Percentiles rank a stretch among this genome's conserved stretches.
Conservation (phyloP, 2,113 vertebrate genomes). For the Turnix velox region DNA sequence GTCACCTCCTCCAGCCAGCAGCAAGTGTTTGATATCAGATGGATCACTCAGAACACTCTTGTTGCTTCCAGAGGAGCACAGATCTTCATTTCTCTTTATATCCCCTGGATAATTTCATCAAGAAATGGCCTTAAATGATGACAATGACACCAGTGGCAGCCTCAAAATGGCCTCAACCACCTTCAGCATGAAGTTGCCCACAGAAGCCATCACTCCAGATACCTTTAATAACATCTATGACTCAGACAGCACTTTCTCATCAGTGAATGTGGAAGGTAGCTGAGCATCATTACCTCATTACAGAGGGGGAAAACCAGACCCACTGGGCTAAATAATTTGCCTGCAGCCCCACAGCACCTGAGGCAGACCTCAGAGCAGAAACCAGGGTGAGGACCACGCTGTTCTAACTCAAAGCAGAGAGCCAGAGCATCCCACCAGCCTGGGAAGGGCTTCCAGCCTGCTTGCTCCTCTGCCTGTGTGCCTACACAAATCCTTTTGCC, state of each 20-base stretch:
- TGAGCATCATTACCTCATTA: slow-evolving; percentile 30
- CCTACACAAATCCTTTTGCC: background rate
- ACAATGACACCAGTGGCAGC: fast-evolving
- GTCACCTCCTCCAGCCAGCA: background rate
- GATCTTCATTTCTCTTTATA: background rate
- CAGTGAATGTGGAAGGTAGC: background rate
- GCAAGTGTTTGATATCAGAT: background rate
- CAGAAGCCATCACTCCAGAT: background rate
- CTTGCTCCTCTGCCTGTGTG: background rate
- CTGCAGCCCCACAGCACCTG: slow-evolving; percentile 27
- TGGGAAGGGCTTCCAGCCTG: background rate
- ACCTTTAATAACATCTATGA: background rate
- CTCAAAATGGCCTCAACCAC: background rate
- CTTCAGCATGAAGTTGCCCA: background rate
- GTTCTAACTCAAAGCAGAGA: background rate
- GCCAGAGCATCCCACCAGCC: background rate
- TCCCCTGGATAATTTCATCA: background rate
- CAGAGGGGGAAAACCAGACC: slow-evolving; percentile 50
- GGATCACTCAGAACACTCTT: background rate
- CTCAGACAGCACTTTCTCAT: slow-evolving; percentile 3
- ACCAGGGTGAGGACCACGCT: background rate
- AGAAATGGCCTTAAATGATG: background rate
- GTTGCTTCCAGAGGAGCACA: background rate
- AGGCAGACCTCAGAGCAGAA: slow-evolving; percentile 36
- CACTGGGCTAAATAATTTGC: slow-evolving; percentile 23